A percentile compares a stretch with the other conserved stretches of the same genome.
Conservation (phyloP, 2,113 vertebrate species). For the Orthochromis indermauri region DNA sequence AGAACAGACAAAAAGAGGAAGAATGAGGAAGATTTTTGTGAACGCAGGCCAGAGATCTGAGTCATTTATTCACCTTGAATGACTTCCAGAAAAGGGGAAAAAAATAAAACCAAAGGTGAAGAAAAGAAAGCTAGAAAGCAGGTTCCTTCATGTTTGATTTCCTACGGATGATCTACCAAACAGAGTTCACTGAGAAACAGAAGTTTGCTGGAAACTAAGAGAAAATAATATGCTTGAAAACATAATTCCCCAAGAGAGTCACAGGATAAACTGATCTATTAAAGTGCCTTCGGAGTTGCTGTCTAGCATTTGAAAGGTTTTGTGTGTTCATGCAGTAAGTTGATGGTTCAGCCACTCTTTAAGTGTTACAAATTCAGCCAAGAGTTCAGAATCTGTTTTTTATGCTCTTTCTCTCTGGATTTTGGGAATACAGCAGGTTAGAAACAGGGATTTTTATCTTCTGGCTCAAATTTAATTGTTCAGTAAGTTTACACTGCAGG, state of each 20-base stretch:
- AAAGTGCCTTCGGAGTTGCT: neutral
- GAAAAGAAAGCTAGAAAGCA: neutral
- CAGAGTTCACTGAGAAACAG: neutral
- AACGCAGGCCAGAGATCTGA: constrained; percentile 14
- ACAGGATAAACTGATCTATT: neutral
- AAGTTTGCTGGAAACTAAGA: neutral
- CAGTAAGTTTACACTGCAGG: neutral
- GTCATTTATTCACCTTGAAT: constrained; percentile 37
- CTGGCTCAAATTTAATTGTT: neutral
- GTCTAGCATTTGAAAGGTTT: neutral
- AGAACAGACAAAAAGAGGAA: neutral
- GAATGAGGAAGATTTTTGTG: neutral
- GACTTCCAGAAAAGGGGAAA: constrained; percentile 1
- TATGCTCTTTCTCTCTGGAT: neutral
- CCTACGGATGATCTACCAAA: neutral
- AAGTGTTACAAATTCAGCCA: constrained; percentile 1
- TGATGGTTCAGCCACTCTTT: constrained; percentile 16
- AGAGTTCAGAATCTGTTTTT: neutral
- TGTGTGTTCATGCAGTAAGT: constrained; percentile 23
- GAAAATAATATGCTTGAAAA: constrained; percentile 1
- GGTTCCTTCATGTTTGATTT: neutral
- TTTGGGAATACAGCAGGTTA: neutral
- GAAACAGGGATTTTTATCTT: neutral
- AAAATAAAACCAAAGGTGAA: neutral
- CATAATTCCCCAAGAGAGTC: neutral